Conservation (phyloP, 2,888 invertebrate genomes). For the Sialis fuliginosa region DNA sequence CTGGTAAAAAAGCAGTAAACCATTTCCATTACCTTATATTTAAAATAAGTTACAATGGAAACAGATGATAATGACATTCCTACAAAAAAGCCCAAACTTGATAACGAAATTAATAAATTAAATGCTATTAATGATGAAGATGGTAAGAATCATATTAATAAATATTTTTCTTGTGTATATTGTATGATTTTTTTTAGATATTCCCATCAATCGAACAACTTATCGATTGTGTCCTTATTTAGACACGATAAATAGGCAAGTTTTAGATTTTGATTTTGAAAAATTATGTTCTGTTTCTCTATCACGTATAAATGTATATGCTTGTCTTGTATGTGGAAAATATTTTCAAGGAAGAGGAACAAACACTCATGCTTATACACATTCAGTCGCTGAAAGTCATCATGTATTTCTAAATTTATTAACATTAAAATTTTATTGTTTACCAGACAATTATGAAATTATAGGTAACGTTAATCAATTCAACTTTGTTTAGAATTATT, state of each 20-base stretch:
- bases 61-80: no score
- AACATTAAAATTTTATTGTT: constrained; percentile 93
- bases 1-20: no score
- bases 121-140: no score
- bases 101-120: no score
- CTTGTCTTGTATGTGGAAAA: constrained; percentile 97
- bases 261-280: constrained; percentile 98
- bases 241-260: constrained; percentile 93
- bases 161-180: background rate
- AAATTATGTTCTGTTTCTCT: constrained; percentile 96
- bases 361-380: constrained; percentile 97
- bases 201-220: background rate
- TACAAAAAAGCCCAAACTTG: no score
- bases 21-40: no score
- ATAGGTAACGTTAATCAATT: constrained; percentile 45
- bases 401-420: constrained; percentile 95
- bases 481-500: background rate
- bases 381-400: constrained; percentile 94
- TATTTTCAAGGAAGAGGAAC: constrained; percentile 95
- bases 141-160: background rate
- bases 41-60: no score
- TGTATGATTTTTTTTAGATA: background rate
- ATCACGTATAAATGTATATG: constrained; percentile 97
- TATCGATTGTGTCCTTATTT: constrained; percentile 80
- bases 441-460: constrained; percentile 99